phyloP scores from a whole-genome alignment of 1,140 invertebrate species.

The Drosophila equinoxialis region DNA sequence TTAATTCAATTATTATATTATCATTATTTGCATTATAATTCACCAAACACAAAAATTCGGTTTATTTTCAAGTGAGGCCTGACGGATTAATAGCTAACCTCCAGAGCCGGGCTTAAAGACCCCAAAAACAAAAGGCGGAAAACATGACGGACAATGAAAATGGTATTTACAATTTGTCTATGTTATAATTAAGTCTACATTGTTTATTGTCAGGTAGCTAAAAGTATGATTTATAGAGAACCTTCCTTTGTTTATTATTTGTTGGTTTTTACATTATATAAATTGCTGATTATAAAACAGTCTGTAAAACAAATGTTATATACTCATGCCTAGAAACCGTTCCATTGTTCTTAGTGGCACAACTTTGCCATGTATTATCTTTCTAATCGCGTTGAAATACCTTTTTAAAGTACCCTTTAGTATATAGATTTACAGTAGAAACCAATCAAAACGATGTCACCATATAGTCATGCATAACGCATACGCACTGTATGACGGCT shows the following conservation, averaged over 20 bases:
- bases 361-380: background rate
- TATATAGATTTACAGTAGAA: no score
- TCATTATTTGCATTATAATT: background rate
- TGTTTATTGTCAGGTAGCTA: background rate
- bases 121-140: constrained; percentile 6
- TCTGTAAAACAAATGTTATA: background rate
- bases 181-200: background rate
- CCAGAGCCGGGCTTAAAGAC: constrained; percentile 9
- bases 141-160: constrained; percentile 64
- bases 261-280: background rate
- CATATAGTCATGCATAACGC: no score
- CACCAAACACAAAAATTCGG: background rate
- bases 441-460: no score
- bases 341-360: background rate
- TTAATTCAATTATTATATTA: constrained; percentile 2
- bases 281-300: constrained; percentile 11
- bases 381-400: constrained; percentile 43
- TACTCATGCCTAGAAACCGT: background rate
- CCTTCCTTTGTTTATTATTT: no score
- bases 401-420: constrained; percentile 23
- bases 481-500: no score
- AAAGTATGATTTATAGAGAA: background rate
- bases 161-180: constrained; percentile 43
- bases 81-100: constrained; percentile 57
- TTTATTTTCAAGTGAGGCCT: constrained; percentile 62